These are phyloP conservation scores for Andricus quercusramuli DNA, from an alignment of 2,888 invertebrate species.

Conservation along the genomic window DNA sequence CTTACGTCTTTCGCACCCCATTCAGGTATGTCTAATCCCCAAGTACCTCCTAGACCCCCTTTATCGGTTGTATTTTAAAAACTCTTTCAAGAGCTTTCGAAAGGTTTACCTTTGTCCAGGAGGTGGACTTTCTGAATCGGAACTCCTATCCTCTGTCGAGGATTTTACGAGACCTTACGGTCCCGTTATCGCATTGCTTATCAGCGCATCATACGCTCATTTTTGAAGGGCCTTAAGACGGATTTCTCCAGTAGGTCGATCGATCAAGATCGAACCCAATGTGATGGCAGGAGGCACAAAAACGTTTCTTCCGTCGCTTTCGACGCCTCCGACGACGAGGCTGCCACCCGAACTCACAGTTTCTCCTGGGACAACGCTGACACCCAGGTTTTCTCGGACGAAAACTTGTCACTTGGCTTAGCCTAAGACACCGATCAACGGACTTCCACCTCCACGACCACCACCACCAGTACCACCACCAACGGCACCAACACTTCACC, in stretches of 20 bases:
- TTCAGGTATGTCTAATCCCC: neutral
- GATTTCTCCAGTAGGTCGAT: conserved; percentile 45
- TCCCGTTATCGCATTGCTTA: conserved; percentile 25
- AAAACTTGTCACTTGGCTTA: conserved; percentile 32
- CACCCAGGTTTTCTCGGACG: conserved; percentile 12
- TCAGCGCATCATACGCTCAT: conserved; percentile 37
- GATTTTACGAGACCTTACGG: conserved; percentile 12
- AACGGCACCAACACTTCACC: conserved; percentile 37
- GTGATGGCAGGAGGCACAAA: conserved; percentile 44
- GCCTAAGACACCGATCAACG: conserved; percentile 34
- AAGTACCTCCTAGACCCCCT: conserved; percentile 8
- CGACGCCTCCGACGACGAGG: conserved; percentile 47
- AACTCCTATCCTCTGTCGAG: conserved; percentile 18
- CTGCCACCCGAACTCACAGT: conserved; percentile 37
- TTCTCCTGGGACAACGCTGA: conserved; percentile 33
- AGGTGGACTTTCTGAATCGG: conserved; percentile 16
- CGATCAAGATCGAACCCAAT: conserved; percentile 45
- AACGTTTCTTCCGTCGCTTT: conserved; percentile 49
- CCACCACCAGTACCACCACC: conserved; percentile 51
- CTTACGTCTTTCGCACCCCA: neutral
- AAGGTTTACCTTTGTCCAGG: conserved; percentile 1
- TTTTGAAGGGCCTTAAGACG: conserved; percentile 42
- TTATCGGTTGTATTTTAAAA: neutral
- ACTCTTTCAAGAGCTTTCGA: neutral
- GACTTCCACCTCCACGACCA: conserved; percentile 54